Evolutionary conservation across 2,113 vertebrate genomes (phyloP).

Genomic region (Nycticryphes semicollaris): DNA sequence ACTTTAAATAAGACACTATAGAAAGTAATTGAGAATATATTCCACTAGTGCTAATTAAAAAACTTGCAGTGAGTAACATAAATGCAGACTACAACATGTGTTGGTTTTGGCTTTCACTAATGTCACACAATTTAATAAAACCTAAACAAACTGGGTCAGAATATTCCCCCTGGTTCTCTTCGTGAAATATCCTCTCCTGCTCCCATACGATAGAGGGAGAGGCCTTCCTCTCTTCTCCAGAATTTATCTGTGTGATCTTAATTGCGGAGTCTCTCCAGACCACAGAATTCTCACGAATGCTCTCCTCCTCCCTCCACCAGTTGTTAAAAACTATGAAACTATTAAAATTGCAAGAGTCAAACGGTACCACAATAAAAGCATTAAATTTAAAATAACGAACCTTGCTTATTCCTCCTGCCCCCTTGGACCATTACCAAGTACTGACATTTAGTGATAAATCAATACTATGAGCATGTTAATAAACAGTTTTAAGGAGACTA

Average conservation of each 20-base stretch:
- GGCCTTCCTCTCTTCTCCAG: neutral
- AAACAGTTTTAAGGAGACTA: neutral
- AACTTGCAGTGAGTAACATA: neutral
- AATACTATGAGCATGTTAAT: neutral
- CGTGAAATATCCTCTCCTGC: neutral
- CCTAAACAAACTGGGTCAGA: neutral
- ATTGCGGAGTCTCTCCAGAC: neutral
- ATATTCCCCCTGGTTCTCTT: neutral
- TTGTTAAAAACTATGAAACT: neutral
- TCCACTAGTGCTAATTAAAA: neutral
- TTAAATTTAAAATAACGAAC: neutral
- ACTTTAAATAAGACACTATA: neutral
- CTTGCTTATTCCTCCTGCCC: neutral
- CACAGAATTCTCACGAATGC: neutral
- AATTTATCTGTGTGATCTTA: neutral
- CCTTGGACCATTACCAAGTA: neutral
- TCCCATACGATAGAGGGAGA: neutral
- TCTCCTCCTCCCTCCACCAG: neutral
- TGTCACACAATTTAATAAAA: neutral
- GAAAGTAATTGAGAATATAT: neutral
- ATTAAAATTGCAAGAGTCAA: neutral
- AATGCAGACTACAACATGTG: neutral
- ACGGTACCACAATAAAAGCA: neutral
- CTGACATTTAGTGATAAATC: neutral
- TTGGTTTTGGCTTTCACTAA: neutral